Conservation (phyloP, 2,113 vertebrate species). For the Myodes glareolus region DNA sequence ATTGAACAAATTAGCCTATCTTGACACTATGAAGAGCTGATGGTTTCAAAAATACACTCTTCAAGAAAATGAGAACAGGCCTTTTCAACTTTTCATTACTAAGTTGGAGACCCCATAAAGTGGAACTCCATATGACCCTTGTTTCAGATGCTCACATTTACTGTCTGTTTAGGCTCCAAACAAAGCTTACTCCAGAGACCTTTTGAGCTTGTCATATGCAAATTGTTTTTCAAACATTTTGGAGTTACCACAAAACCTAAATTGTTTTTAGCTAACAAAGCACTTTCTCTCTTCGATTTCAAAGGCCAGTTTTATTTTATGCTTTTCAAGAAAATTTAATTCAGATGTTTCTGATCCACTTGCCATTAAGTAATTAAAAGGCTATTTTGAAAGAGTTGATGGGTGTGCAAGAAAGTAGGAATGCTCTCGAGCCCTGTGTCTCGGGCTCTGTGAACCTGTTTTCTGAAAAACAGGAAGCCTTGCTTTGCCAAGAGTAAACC, state of each 20-base stretch:
- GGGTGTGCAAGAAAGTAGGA: conserved; percentile 64
- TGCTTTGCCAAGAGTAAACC: conserved; percentile 53
- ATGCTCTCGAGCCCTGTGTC: conserved; percentile 43
- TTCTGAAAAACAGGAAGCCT: conserved; percentile 63
- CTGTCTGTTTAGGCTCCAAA: conserved; percentile 52
- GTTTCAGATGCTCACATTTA: conserved; percentile 57
- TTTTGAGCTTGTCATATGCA: conserved; percentile 70
- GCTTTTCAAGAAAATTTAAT: conserved; percentile 71
- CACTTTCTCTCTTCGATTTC: conserved; percentile 73
- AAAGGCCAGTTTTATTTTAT: conserved; percentile 60
- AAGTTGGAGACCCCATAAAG: conserved; percentile 48
- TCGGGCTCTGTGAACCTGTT: conserved; percentile 58
- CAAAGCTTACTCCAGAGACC: conserved; percentile 47
- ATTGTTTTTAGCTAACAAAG: conserved; percentile 70
- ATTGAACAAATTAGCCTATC: conserved; percentile 1
- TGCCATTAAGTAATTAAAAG: conserved; percentile 78
- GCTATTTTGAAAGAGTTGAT: conserved; percentile 67
- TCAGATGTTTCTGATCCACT: conserved; percentile 77
- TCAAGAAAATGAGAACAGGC: conserved; percentile 3
- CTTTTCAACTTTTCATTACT: conserved; percentile 48
- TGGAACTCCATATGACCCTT: conserved; percentile 9
- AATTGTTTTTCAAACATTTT: conserved; percentile 77
- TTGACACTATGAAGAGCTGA: neutral
- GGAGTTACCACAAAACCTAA: conserved; percentile 75
- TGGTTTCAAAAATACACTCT: conserved; percentile 40